Conservation (phyloP, 2,797 vertebrate genomes). For the Champsocephalus esox region DNA sequence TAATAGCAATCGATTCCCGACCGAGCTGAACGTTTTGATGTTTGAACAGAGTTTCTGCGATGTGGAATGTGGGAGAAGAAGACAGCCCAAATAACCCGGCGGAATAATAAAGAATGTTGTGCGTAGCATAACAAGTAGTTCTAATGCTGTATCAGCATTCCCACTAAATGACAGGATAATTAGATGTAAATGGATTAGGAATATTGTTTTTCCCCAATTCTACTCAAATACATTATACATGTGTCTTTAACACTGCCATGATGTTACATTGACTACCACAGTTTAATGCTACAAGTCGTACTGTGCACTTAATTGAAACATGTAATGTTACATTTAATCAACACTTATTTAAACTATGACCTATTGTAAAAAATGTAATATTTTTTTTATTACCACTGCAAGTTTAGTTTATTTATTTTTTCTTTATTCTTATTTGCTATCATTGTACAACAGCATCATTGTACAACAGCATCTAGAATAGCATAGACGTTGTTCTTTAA, state of each 20-base stretch:
- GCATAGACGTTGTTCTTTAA: background rate
- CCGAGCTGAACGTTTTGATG: too few species aligned
- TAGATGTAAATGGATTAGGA: constrained; percentile 8
- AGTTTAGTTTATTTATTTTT: too few species aligned
- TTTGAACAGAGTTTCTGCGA: too few species aligned
- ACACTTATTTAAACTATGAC: background rate
- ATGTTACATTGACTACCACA: background rate
- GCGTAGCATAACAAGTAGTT: too few species aligned
- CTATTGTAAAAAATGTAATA: background rate
- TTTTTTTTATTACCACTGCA: background rate
- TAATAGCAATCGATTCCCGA: too few species aligned
- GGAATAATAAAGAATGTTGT: too few species aligned
- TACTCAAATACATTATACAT: background rate
- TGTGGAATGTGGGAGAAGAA: too few species aligned
- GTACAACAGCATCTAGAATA: background rate
- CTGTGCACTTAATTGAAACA: background rate
- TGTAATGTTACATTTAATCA: background rate
- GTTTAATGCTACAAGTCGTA: background rate
- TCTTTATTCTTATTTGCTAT: too few species aligned
- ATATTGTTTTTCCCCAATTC: background rate
- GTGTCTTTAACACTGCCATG: background rate
- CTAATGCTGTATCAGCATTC: too few species aligned
- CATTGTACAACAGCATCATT: background rate
- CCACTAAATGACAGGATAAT: constrained; percentile 11
- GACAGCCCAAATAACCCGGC: too few species aligned